Evolutionary conservation across 2,113 vertebrate genomes (phyloP).

Genomic region (Arizona elegans): DNA sequence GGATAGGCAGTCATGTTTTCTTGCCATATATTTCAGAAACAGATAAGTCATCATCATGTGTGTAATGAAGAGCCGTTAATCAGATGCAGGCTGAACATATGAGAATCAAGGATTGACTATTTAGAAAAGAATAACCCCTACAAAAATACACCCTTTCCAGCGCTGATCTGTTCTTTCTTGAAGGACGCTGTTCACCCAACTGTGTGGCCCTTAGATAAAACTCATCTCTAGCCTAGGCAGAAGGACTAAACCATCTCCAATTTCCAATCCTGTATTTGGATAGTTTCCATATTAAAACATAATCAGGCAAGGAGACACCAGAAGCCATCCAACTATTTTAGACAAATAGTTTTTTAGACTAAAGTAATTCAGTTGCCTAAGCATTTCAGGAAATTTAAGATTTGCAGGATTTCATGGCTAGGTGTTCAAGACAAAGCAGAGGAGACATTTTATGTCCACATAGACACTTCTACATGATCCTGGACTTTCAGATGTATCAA

Average conservation of each 20-base stretch:
- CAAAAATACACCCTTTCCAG: not conserved
- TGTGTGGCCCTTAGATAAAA: not conserved
- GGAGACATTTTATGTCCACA: not conserved
- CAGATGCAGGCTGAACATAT: not conserved
- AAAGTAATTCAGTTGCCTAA: not conserved
- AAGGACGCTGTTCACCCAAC: not conserved
- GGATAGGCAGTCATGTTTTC: not conserved
- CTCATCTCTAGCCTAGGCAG: not conserved
- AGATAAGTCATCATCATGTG: not conserved
- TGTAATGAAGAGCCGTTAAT: not conserved
- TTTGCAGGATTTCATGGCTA: constrained; percentile 11
- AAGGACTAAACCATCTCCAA: not conserved
- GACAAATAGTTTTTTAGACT: not conserved
- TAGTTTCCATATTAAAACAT: not conserved
- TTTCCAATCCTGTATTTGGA: not conserved
- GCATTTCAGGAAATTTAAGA: constrained; percentile 20
- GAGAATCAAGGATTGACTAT: not conserved
- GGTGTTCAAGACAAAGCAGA: not conserved
- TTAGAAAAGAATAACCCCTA: not conserved
- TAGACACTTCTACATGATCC: not conserved
- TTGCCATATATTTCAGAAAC: not conserved
- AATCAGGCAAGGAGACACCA: not conserved
- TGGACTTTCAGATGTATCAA: not conserved
- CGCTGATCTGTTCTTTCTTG: not conserved
- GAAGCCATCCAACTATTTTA: not conserved